phyloP scores from a whole-genome alignment of 2,797 vertebrate species.

The Anniella stebbinsi region DNA sequence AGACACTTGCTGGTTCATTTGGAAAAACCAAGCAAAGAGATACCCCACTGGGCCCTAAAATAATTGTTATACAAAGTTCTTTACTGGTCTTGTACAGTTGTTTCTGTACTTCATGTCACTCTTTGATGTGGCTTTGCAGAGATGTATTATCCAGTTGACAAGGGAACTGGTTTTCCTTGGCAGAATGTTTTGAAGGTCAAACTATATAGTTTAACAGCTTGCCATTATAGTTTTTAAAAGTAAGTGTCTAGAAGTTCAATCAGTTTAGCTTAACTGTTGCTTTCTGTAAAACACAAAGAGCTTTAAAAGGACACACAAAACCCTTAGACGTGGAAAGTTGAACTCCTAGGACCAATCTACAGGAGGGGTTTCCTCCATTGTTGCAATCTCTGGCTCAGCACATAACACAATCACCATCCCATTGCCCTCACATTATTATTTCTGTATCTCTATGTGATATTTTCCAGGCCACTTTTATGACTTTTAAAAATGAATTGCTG shows the following conservation, averaged over 20 bases:
- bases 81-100: not conserved
- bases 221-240: not conserved
- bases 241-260: not conserved
- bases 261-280: not conserved
- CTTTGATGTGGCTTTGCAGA: not conserved
- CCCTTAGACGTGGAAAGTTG: not conserved
- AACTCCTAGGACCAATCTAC: not conserved
- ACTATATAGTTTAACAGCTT: not conserved
- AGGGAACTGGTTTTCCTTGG: not conserved
- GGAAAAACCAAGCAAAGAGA: conserved; percentile 24
- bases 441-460: no score
- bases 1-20: not conserved
- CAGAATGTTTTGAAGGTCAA: conserved; percentile 11
- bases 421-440: no score
- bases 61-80: not conserved
- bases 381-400: no score
- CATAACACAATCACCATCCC: no score
- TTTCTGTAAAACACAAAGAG: not conserved
- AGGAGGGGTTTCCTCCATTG: no score
- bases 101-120: conserved; percentile 1
- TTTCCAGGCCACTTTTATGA: no score
- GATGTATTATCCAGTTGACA: not conserved
- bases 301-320: not conserved
- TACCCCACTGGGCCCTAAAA: not conserved
- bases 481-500: no score